Conservation (phyloP, 2,888 invertebrate species). For the Bhutanitis thaidina region DNA sequence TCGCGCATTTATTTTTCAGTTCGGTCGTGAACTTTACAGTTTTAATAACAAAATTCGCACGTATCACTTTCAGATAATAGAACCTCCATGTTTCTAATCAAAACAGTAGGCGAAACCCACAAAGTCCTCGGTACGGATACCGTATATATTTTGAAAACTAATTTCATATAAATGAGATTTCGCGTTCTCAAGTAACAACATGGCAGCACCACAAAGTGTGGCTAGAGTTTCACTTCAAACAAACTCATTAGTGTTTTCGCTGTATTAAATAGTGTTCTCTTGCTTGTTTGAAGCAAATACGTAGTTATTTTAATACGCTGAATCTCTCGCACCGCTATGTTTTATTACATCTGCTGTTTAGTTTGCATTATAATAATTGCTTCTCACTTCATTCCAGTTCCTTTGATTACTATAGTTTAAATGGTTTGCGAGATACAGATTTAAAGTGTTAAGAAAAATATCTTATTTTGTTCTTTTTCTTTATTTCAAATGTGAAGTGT, state of each 20-base stretch:
- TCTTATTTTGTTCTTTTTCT: too few species aligned
- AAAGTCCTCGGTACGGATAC: constrained; percentile 13
- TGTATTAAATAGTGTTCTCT: constrained; percentile 29
- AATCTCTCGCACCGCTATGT: constrained; percentile 13
- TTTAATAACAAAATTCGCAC: constrained; percentile 14
- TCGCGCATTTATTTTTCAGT: not conserved
- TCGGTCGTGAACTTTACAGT: constrained; percentile 11
- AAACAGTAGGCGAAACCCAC: constrained; percentile 16
- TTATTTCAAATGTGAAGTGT: too few species aligned
- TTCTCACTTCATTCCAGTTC: constrained; percentile 5
- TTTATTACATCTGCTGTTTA: constrained; percentile 17
- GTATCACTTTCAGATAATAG: constrained; percentile 17
- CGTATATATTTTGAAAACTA: constrained; percentile 28
- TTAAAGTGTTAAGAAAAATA: too few species aligned
- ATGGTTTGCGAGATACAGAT: not conserved
- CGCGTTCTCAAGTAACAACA: constrained; percentile 23
- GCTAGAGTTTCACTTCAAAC: constrained; percentile 29
- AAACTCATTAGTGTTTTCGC: constrained; percentile 31
- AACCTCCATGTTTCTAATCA: constrained; percentile 16
- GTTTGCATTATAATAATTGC: constrained; percentile 15
- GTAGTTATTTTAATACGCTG: constrained; percentile 17
- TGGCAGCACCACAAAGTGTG: constrained; percentile 26
- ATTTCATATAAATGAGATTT: constrained; percentile 33
- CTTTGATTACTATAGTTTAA: constrained; percentile 5
- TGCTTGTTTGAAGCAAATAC: constrained; percentile 19